Conservation (phyloP, 2,888 invertebrate genomes). For the Polia nebulosa region DNA sequence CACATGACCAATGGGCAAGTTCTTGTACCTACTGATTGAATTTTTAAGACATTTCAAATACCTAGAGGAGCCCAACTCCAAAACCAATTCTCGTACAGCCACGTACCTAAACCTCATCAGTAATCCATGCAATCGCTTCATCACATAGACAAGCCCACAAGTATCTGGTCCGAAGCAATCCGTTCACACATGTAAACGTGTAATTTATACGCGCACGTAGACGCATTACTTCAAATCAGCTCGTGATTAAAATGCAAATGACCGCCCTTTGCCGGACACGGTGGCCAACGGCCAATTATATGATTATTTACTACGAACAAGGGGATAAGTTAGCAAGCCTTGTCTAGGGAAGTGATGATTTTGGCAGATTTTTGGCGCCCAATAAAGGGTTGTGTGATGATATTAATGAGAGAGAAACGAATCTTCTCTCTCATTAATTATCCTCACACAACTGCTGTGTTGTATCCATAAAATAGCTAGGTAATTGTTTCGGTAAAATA, state of each 20-base stretch:
- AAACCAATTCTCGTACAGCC: background rate
- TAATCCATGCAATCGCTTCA: slow-evolving; percentile 43
- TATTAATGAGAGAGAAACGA: background rate
- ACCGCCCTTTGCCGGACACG: slow-evolving; percentile 77
- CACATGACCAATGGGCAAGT: no score
- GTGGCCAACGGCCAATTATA: slow-evolving; percentile 80
- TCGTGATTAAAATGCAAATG: slow-evolving; percentile 89
- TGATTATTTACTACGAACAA: slow-evolving; percentile 78
- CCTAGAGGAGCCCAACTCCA: background rate
- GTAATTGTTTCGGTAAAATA: background rate
- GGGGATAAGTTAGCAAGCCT: slow-evolving; percentile 62
- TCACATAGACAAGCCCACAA: slow-evolving; percentile 16
- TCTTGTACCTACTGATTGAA: no score
- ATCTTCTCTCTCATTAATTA: no score
- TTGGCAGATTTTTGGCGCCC: slow-evolving; percentile 49
- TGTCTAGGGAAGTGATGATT: slow-evolving; percentile 45
- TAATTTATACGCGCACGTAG: slow-evolving; percentile 77
- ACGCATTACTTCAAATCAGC: slow-evolving; percentile 85
- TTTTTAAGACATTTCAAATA: background rate
- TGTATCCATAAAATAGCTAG: background rate
- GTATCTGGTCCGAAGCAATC: slow-evolving; percentile 47
- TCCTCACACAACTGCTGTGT: no score
- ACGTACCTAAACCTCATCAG: slow-evolving; percentile 27
- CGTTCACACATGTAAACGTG: slow-evolving; percentile 71
- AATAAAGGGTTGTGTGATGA: background rate